phyloP scores from a whole-genome alignment of 2,888 invertebrate genomes.

The Callyntrura sp. region DNA sequence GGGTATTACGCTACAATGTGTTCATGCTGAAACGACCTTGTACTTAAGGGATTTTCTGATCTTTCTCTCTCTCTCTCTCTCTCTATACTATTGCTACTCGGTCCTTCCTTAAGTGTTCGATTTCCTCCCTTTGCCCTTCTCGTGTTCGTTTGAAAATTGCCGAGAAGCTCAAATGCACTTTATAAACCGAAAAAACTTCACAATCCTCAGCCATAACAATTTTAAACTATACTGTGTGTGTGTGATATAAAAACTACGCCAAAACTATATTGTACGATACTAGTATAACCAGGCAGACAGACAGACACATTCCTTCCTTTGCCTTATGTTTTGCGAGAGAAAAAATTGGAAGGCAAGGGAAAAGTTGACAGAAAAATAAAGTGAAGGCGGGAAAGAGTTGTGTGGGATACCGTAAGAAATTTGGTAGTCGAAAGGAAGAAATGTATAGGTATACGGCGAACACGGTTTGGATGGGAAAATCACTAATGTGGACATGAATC shows the following conservation, averaged over 20 bases:
- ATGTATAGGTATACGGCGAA: background rate
- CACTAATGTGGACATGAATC: slow-evolving; percentile 68
- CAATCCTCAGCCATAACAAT: background rate
- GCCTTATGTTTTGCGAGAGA: slow-evolving; percentile 37
- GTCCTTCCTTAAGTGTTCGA: slow-evolving; percentile 30
- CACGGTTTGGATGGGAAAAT: slow-evolving; percentile 59
- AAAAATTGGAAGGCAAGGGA: background rate
- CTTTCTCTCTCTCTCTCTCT: background rate
- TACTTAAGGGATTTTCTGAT: slow-evolving; percentile 14
- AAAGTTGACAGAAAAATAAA: slow-evolving; percentile 66
- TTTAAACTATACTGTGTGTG: background rate
- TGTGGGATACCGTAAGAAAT: background rate
- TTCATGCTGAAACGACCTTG: slow-evolving; percentile 15
- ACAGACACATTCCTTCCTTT: background rate
- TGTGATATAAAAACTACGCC: background rate
- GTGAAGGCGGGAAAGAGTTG: slow-evolving; percentile 29
- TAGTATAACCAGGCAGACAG: background rate
- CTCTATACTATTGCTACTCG: background rate
- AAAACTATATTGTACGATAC: too few relatives aligned
- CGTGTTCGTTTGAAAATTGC: slow-evolving; percentile 44
- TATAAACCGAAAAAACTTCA: background rate
- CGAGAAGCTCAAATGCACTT: slow-evolving; percentile 41
- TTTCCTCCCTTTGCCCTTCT: slow-evolving; percentile 34
- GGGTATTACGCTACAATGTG: background rate
- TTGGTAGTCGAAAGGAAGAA: slow-evolving; percentile 18